Percentiles rank a stretch among this genome's conserved stretches.
These are phyloP conservation scores for Nephrotoma guestfalica DNA, from an alignment of 2,888 invertebrate species.

Conservation along the genomic window DNA sequence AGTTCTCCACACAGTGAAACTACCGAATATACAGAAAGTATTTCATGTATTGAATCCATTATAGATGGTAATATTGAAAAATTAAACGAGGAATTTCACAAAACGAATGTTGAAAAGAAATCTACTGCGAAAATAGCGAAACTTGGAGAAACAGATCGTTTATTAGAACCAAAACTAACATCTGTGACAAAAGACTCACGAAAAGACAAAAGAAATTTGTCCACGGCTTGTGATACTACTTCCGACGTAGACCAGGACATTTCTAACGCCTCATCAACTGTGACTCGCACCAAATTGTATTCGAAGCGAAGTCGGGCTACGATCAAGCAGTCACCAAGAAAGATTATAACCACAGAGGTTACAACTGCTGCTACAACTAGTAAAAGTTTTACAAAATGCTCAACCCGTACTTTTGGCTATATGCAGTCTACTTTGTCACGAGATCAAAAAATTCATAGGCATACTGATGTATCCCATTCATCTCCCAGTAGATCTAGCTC, in stretches of 20 bases:
- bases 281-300: background rate
- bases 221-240: background rate
- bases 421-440: slow-evolving; percentile 45
- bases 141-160: background rate
- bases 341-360: background rate
- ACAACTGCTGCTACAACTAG: slow-evolving; percentile 1
- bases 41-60: slow-evolving; percentile 21
- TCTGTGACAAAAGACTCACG: background rate
- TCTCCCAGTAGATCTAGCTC: background rate
- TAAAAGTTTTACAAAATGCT: slow-evolving; percentile 17
- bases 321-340: background rate
- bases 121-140: background rate
- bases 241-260: background rate
- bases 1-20: slow-evolving; percentile 20
- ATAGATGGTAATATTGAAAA: slow-evolving; percentile 16
- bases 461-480: slow-evolving; percentile 2
- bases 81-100: slow-evolving; percentile 7
- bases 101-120: background rate
- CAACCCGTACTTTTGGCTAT: slow-evolving; percentile 33
- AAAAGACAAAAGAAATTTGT: background rate
- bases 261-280: background rate
- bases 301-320: background rate
- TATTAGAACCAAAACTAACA: background rate
- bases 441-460: slow-evolving; percentile 36
- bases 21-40: slow-evolving; percentile 19